A percentile compares a stretch with the other conserved stretches of the same genome.
These are phyloP conservation scores for Lepidochrysops patricia DNA, from an alignment of 2,888 invertebrate species.

Conservation along the genomic window DNA sequence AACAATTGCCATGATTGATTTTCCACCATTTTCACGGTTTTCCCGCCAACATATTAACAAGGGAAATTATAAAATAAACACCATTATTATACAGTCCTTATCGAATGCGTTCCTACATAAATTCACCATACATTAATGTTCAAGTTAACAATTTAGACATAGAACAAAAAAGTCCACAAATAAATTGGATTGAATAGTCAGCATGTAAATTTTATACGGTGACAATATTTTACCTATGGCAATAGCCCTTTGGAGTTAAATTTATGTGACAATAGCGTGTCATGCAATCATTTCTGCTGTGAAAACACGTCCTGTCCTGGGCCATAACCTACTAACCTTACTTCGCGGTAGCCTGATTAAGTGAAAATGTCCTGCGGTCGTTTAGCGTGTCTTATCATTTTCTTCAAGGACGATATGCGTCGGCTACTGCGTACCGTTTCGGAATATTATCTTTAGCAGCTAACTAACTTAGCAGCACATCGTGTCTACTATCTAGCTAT, in stretches of 20 bases:
- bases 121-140: conserved; percentile 6
- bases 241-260: conserved; percentile 27
- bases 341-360: conserved; percentile 28
- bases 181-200: not conserved
- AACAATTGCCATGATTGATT: too few species aligned
- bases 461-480: too few species aligned
- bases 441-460: too few species aligned
- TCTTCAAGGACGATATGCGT: not conserved
- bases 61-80: conserved; percentile 1
- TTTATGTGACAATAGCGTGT: conserved; percentile 49
- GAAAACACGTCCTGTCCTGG: conserved; percentile 61
- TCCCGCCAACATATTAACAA: not conserved
- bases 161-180: not conserved
- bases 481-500: too few species aligned
- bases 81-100: not conserved
- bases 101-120: not conserved
- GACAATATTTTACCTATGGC: conserved; percentile 18
- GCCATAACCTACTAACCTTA: conserved; percentile 32
- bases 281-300: conserved; percentile 40
- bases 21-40: not conserved
- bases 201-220: not conserved
- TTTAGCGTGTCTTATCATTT: not conserved
- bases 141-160: not conserved
- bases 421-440: too few species aligned
- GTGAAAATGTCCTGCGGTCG: conserved; percentile 27